These are phyloP conservation scores for Phoxinus phoxinus DNA, from an alignment of 2,113 vertebrate species.

Conservation along the genomic window DNA sequence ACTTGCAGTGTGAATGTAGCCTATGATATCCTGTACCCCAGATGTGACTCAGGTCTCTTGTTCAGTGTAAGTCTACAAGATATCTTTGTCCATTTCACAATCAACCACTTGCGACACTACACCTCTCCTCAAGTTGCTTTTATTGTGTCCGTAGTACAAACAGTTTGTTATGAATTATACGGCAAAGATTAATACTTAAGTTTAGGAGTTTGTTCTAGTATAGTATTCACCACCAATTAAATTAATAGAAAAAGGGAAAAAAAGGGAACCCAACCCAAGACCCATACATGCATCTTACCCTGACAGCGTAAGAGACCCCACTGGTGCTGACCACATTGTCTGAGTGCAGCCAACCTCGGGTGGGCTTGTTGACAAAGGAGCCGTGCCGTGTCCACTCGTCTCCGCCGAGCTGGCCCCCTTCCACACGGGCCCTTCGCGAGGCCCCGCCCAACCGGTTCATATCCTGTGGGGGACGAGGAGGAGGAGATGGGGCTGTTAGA, in stretches of 20 bases:
- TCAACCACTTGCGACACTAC: not conserved
- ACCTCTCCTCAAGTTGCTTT: not conserved
- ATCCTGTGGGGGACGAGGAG: constrained; percentile 90
- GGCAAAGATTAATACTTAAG: too few species aligned
- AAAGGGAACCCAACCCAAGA: not conserved
- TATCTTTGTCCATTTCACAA: not conserved
- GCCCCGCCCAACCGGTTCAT: constrained; percentile 98
- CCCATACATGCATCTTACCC: constrained; percentile 66
- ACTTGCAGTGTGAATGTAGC: too few species aligned
- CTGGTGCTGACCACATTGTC: constrained; percentile 93
- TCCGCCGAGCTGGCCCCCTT: constrained; percentile 95
- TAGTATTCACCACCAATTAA: too few species aligned
- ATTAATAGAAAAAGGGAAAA: too few species aligned
- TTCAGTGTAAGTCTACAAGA: not conserved
- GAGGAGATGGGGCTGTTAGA: constrained; percentile 77
- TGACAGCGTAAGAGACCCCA: constrained; percentile 89
- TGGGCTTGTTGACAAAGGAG: constrained; percentile 98
- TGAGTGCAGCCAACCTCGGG: constrained; percentile 93
- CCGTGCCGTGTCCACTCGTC: constrained; percentile 99
- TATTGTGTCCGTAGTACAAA: not conserved
- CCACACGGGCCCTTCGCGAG: constrained; percentile 91
- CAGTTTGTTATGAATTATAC: not conserved
- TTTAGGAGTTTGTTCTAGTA: too few species aligned
- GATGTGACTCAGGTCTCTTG: not conserved
- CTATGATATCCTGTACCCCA: not conserved